Base-by-base conservation (phyloP, 2,888 invertebrate genomes). In the Gandaritis pyraliata region DNA sequence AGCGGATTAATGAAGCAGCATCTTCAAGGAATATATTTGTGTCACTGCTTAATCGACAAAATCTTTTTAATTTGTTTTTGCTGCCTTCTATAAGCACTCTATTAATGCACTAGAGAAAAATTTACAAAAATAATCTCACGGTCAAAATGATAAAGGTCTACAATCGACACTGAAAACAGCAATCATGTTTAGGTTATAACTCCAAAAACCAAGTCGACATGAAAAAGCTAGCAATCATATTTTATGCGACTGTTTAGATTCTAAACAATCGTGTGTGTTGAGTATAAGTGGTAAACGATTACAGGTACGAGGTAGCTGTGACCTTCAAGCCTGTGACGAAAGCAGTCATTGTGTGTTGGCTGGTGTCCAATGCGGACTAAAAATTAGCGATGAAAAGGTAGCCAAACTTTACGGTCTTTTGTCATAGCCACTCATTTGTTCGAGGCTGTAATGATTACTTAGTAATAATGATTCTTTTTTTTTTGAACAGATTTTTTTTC, bases 311-410 rank as follows among this genome's bases (percentile, higher is more conserved):
- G n/a, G 53, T 61, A 51, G 55, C 52, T 18, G 38, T 70, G 80
- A 75, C 87, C 86, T 86, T 82, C 76, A 75, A 75, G 74, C 72
- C 75, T 74, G 78, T 81, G 81, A 81, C 77, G 80, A 77, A 76
- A 68, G 61, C 78, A 83, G 47, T 80, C 81, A 82, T 77, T 78
- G 80, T 80, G 71, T 73, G 58, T 80, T 89, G 90, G 89, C 88
- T 79, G 59, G 47, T 65, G 52, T 77, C 88, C 89, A 90, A 85
- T 74, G 73, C 74, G 76, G 74, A 75, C 73, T 72, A 78, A 78
- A 84, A 84, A 81, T 74, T 65, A 71, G 70, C 69, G 43, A 61
- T 61, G 66, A 69, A 72, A 74, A 72, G 68, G 64, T 67, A 70
- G 71, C 76, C 77, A 77, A 77, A 76, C 65, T 72, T 68, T 67